A percentile compares a stretch with the other conserved stretches of the same genome.
These are phyloP conservation scores for Origma solitaria DNA, from an alignment of 2,113 vertebrate genomes.

Conservation along the genomic window DNA sequence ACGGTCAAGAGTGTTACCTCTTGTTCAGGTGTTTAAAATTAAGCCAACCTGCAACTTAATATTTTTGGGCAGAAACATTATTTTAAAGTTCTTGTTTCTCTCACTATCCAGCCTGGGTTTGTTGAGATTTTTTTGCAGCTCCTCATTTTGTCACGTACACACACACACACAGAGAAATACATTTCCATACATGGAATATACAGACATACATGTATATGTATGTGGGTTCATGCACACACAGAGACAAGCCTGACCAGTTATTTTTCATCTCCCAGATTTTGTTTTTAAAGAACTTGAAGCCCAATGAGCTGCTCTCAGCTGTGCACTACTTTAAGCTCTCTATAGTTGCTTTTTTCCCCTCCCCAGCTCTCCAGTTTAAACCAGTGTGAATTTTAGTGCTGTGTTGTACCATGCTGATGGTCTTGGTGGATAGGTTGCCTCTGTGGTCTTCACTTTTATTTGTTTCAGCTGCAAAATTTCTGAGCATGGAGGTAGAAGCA, in stretches of 20 bases:
- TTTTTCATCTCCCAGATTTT: not conserved
- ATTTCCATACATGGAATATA: too few relatives aligned
- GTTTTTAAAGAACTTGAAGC: not conserved
- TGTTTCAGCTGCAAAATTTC: not conserved
- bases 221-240: not conserved
- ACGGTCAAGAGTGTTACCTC: not conserved
- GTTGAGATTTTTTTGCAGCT: not conserved
- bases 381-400: not conserved
- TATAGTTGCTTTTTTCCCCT: not conserved
- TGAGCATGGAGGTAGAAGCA: not conserved
- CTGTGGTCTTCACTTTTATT: not conserved
- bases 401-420: not conserved
- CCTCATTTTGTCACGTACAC: not conserved
- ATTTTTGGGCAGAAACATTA: not conserved
- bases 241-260: not conserved
- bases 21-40: not conserved
- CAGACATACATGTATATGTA: rapidly evolving
- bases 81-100: not conserved
- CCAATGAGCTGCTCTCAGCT: not conserved
- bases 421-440: not conserved
- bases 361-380: not conserved
- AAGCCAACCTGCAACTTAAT: not conserved
- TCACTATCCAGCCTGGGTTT: not conserved
- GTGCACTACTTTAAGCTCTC: not conserved
- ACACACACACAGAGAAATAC: too few relatives aligned